phyloP scores from a whole-genome alignment of 1,140 invertebrate genomes.

The Drosophila parabipectinata region DNA sequence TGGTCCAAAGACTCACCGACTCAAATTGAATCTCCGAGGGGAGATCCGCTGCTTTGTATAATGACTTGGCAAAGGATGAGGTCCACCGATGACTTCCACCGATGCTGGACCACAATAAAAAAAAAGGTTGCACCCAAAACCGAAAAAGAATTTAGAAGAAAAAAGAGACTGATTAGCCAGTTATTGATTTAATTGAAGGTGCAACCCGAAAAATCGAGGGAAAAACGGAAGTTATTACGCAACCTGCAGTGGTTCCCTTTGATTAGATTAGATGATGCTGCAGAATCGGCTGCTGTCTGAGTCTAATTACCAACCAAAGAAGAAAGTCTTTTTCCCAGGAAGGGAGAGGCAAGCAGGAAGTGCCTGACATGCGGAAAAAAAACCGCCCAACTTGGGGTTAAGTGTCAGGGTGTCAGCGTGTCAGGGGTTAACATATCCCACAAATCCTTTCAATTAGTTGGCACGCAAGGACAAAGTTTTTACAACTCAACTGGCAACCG shows the following conservation, averaged over 20 bases:
- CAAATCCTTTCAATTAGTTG: slow-evolving; percentile 72
- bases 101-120: slow-evolving; percentile 37
- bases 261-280: slow-evolving; percentile 77
- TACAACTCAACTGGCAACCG: slow-evolving; percentile 61
- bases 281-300: slow-evolving; percentile 26
- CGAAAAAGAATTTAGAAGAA: slow-evolving; percentile 1
- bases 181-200: slow-evolving; percentile 71
- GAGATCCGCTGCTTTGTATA: slow-evolving; percentile 42
- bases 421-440: slow-evolving; percentile 51
- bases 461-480: slow-evolving; percentile 66
- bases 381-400: background rate
- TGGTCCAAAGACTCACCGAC: slow-evolving; percentile 58
- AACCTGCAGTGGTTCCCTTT: slow-evolving; percentile 38
- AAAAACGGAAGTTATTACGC: slow-evolving; percentile 75
- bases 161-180: slow-evolving; percentile 61
- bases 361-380: slow-evolving; percentile 13
- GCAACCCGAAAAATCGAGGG: slow-evolving; percentile 15
- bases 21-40: slow-evolving; percentile 23
- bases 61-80: slow-evolving; percentile 70
- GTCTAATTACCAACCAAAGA: slow-evolving; percentile 53
- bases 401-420: slow-evolving; percentile 14
- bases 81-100: slow-evolving; percentile 34
- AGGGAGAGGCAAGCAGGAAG: slow-evolving; percentile 59
- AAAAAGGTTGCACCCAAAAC: slow-evolving; percentile 12
- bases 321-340: slow-evolving; percentile 27